Evolutionary conservation across 2,888 invertebrate species (phyloP).

Genomic region (Oscheius onirici): DNA sequence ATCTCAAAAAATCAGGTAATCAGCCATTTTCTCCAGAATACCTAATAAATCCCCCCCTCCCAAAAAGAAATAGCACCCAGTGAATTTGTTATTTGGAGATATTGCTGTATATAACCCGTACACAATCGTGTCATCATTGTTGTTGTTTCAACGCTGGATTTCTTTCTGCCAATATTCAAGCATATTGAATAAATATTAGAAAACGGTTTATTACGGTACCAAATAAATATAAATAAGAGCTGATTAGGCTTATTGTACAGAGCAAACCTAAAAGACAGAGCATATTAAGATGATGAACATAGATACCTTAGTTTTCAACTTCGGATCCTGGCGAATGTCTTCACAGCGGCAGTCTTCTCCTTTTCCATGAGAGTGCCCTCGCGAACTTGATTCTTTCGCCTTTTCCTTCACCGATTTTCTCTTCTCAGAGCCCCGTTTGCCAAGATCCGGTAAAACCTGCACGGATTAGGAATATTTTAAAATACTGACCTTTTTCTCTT

Average conservation of each 20-base stretch:
- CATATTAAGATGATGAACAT: background rate
- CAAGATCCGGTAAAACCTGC: conserved; percentile 16
- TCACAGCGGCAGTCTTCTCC: conserved; percentile 46
- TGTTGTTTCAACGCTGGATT: conserved; percentile 13
- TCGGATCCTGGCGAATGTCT: conserved; percentile 49
- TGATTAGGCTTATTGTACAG: conserved; percentile 17
- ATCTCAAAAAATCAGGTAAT: conserved; percentile 29
- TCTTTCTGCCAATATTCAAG: conserved; percentile 1
- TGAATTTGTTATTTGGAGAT: conserved; percentile 9
- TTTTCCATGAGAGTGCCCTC: conserved; percentile 11
- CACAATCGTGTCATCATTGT: conserved; percentile 25
- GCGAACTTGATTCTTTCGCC: background rate
- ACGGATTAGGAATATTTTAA: background rate
- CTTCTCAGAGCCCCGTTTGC: background rate
- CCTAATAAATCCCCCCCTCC: background rate
- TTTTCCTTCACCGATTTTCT: conserved; percentile 19
- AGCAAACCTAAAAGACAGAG: conserved; percentile 27
- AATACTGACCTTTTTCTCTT: conserved; percentile 26
- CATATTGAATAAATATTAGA: conserved; percentile 22
- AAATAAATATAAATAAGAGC: too few species aligned
- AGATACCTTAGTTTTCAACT: conserved; percentile 55
- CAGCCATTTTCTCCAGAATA: conserved; percentile 5
- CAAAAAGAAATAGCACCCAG: conserved; percentile 8
- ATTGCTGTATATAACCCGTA: conserved; percentile 9
- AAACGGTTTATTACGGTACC: background rate